Evolutionary conservation across 2,797 vertebrate species (phyloP).

Genomic region (Coracias cyanogaster): DNA sequence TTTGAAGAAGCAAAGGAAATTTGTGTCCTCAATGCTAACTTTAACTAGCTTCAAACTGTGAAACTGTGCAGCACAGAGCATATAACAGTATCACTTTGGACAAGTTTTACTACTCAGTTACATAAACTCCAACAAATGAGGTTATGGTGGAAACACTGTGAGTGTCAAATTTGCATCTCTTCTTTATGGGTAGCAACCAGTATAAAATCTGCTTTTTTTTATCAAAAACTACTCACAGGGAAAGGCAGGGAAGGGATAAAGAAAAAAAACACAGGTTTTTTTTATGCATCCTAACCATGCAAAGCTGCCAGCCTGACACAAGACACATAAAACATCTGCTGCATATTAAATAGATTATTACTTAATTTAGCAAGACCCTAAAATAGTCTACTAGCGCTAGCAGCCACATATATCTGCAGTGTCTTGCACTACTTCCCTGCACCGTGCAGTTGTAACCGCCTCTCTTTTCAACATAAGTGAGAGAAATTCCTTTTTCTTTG

Average conservation of each 20-base stretch:
- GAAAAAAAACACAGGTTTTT: background rate
- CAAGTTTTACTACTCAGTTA: background rate
- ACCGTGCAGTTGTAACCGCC: background rate
- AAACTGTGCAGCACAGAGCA: background rate
- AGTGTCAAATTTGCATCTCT: background rate
- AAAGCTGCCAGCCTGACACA: background rate
- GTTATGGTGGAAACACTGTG: background rate
- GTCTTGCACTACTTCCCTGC: background rate
- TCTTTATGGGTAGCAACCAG: background rate
- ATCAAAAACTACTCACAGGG: background rate
- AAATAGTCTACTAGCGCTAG: background rate
- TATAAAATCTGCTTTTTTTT: background rate
- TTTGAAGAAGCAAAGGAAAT: slow-evolving; percentile 3
- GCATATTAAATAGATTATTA: background rate
- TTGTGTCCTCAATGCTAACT: background rate
- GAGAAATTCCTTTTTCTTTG: background rate
- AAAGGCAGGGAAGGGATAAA: background rate
- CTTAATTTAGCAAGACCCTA: background rate
- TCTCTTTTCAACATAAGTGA: background rate
- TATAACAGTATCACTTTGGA: background rate
- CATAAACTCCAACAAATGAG: background rate
- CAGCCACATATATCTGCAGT: background rate
- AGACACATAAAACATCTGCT: background rate
- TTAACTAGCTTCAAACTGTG: slow-evolving; percentile 2
- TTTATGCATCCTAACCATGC: background rate